Base-by-base conservation (phyloP, 1,140 invertebrate species). In the Microplitis mediator region DNA sequence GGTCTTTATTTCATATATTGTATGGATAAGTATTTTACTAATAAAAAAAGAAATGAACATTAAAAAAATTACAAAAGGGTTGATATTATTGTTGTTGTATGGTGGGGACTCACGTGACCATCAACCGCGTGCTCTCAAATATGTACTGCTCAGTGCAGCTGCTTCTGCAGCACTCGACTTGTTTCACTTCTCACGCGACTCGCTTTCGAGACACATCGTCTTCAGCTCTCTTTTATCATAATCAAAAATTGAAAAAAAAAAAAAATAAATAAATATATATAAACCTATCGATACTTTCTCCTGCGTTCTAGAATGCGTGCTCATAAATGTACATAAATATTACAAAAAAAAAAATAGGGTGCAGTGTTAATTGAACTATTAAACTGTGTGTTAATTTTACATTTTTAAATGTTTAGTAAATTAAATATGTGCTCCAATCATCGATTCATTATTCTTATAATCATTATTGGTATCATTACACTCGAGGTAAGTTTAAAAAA, bases 131-230 rank as follows among this genome's bases (percentile, higher is more conserved):
- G 74, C 51, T 72, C 34, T 64, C 8, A 45, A 45, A 45, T 23
- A 23, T 23, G 23, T 23, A 63, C 16, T 65, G 50, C 61, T 61
- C 69, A 34, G 52, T 67, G 70, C 65, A 72, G 70, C 70, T 71
- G 69, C 73, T 74, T 31, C 62, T 71, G 69, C 64, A 74, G 67
- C 69, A 52, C 52, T 54, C 31, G 45, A 56, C 14, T 71, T 62
- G 69, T 67, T 72, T 75, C 70, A 75, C 64, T 75, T 60, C 70
- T 64, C 70, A 72, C 36, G 52, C 65, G 58, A 69, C 74, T 45
- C 65, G 58, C 65, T 50, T 16, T 60, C 63, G 39, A 64, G 74
- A 61, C 54, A 72, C 74, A 75, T 75, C 74, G 70, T 23, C 51
- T 23, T 23, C 2, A 23, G 23, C 23, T 23, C 23, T 39, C 52